Evolutionary conservation across 2,797 vertebrate genomes (phyloP), one percentile per base, ranked within the genome.

Genomic region (Muscicapa comitata): DNA sequence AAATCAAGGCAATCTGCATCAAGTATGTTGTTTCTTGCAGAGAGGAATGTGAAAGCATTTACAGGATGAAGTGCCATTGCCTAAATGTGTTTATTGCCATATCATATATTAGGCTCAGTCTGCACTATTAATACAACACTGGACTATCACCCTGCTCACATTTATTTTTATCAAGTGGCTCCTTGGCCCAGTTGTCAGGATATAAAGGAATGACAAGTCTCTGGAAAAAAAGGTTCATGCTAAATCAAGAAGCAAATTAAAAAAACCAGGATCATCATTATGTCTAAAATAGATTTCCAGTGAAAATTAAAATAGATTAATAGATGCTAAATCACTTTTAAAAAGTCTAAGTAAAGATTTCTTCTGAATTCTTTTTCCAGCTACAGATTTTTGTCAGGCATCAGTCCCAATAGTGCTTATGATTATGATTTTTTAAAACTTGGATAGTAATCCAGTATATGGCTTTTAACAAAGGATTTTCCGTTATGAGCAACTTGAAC

Each of bases 81-180:
- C 81, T 94, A 65, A 90, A 93, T 91, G 53, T 37, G 16, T 97
- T 97, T 97, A 97, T 97, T 95, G 86, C 86, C 93, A 72, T 74
- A 68, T 95, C 86, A 35, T 96, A 85, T 95, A 94, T 87, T 58
- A 57, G 72, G 29, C 50, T 87, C 57, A 37, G 37, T 72, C 50
- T 85, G 61, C 38, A 9, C 53, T 24, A 3, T 42, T 40, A 53
- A 55, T 59, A 5, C 18, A 11, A n/a, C n/a, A 20, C 66, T n/a
- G 48, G 68, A 89, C 59, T 31, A 25, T 33, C 28, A 40, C 29
- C 7, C n/a, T 77, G 31, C 28, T 72, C 51, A 42, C 5, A 11
- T 51, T 79, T 90, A 17, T 65, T 87, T 91, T 61, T 19, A 14
- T 29, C 16, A 51, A 29, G 23, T 73, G 57, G 16, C 4, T 71